Base-by-base conservation (phyloP, 2,113 vertebrate species). In the Tichodroma muraria region DNA sequence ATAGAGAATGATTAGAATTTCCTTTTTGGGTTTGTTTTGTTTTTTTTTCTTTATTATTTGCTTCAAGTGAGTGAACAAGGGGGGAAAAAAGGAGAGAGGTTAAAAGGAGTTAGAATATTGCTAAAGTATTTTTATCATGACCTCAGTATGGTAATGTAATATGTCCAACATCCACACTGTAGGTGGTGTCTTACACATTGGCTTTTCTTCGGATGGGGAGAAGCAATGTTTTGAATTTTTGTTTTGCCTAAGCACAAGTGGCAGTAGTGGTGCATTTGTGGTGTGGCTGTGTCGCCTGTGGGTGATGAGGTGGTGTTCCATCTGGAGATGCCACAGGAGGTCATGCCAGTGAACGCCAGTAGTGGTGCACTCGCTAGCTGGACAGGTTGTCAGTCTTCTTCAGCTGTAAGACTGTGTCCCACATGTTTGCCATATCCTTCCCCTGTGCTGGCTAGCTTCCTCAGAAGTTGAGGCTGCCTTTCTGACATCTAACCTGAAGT, bases 351-450 rank as follows among this genome's bases (percentile, higher is more conserved):
- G 59, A 44, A 16, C 0, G 0, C 23, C 14, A 33, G 21, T 30
- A 47, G n/a, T 1, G 1, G 50, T 54, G 7, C 33, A 40, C 27
- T 47, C 2, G 1, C 19, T 37, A 6, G 27, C n/a, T 5, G 5
- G n/a, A 3, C 31, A 6, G 22, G 30, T 40, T 61, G 23, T 70
- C 64, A 21, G 42, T 23, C 42, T 2, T 50, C 31, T 53, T 81
- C 49, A 47, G 61, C 24, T 63, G 5, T 47, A 6, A 31, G 44
- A 2, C 31, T 20, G 17, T 64, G 3, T 13, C 15, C 16, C 20
- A 4, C 14, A 18, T 76, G 42, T n/a, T 13, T n/a, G 13, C 6
- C 0, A 2, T 25, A 28, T 24, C 38, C 37, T 68, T 70, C 24
- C 4, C 40, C 13, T 40, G 23, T 37, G 38, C 75, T 63, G 76